Evolutionary conservation across 2,888 invertebrate genomes (phyloP), one percentile per base, ranked within the genome.

Genomic region (Drosophila macrospina): DNA sequence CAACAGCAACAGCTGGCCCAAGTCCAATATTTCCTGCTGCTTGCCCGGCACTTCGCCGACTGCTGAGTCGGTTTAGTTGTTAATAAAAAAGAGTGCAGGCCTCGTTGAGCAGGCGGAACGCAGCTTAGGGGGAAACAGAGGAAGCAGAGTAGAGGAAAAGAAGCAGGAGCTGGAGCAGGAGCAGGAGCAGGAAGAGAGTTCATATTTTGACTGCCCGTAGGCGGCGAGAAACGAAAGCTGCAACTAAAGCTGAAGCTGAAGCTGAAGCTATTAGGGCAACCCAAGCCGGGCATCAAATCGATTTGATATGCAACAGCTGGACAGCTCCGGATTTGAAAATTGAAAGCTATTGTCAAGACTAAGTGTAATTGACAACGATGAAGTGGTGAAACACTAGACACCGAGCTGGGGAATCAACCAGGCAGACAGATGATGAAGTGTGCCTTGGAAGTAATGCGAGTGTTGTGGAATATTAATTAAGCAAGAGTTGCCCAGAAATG

Each of bases 1-100:
- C n/a, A 20, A 20, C 3, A 54, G 84, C 89, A 86, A 84, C 82
- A 88, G 82, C 87, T 83, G 89, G 51, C 66, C 51, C 59, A 26
- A 26, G 45, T 56, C 20, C 15, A 32, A 15, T 11, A 24, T 56
- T 32, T 16, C 39, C 11, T n/a, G 20, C 41, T 5, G 6, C 5
- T 41, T 24, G 6, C 20, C 11, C 10, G 8, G 7, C 37, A 13
- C 36, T 8, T 15, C 44, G n/a, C 15, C 24, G 20, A 20, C 8
- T 7, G 8, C 26, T 20, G 30, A 26, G 20, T 5, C 20, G 13
- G 41, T 48, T 10, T 64, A 13, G 54, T 52, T 61, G 60, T 67
- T 71, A 28, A 8, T 42, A 69, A 71, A 71, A 66, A 64, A 68
- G 80, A 69, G 54, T 72, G 63, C 73, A 80, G 63, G 56, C 47